Evolutionary conservation across 2,888 invertebrate genomes (phyloP).

Genomic region (Caenorhabditis sp.): DNA sequence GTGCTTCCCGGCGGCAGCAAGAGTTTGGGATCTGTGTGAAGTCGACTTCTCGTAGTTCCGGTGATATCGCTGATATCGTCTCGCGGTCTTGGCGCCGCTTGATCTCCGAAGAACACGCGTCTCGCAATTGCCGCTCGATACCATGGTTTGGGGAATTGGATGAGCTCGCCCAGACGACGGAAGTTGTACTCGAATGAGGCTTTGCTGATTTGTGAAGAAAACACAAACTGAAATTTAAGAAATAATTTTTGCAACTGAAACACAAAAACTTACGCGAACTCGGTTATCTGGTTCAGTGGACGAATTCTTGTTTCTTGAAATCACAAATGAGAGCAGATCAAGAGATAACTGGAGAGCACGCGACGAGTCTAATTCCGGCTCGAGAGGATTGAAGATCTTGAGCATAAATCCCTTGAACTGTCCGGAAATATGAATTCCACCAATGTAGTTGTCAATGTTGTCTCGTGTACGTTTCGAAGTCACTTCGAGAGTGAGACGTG

Average conservation of each 20-base stretch:
- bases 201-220: constrained; percentile 76
- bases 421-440: constrained; percentile 91
- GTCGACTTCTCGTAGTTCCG: constrained; percentile 85
- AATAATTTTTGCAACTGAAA: not conserved
- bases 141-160: constrained; percentile 99
- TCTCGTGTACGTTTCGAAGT: constrained; percentile 87
- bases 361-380: constrained; percentile 45
- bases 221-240: constrained; percentile 47
- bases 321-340: constrained; percentile 77
- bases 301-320: constrained; percentile 78
- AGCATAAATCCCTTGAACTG: constrained; percentile 97
- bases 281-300: constrained; percentile 74
- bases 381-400: constrained; percentile 94
- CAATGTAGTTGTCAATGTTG: constrained; percentile 65
- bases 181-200: constrained; percentile 96
- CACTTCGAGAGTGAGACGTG: constrained; percentile 97
- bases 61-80: constrained; percentile 55
- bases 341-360: constrained; percentile 77
- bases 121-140: constrained; percentile 88
- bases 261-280: constrained; percentile 70
- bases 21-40: constrained; percentile 32
- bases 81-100: constrained; percentile 54
- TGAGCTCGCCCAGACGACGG: constrained; percentile 95
- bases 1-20: constrained; percentile 29
- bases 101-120: constrained; percentile 93